Conservation (phyloP, 2,888 invertebrate species). For the Branchipolynoe longqiensis region DNA sequence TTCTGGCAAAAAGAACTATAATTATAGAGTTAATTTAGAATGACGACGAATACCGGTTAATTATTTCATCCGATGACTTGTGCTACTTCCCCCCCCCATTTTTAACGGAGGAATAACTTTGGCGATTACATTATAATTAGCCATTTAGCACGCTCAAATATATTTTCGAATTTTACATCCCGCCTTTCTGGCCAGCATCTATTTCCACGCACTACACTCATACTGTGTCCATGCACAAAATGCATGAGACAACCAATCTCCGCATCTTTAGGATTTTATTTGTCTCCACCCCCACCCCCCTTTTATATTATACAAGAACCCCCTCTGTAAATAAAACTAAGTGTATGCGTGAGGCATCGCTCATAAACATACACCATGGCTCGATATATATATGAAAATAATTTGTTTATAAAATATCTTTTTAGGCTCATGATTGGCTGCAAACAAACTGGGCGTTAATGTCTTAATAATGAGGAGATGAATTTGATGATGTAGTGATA, state of each 20-base stretch:
- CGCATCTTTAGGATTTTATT: not conserved
- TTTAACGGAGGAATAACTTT: too few relatives aligned
- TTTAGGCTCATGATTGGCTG: slow-evolving; percentile 13
- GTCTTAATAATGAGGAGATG: slow-evolving; percentile 38
- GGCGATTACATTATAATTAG: too few relatives aligned
- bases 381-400: too few relatives aligned
- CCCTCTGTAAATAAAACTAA: not conserved
- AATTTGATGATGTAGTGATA: slow-evolving; percentile 38
- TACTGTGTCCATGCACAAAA: slow-evolving; percentile 41
- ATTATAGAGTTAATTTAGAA: too few relatives aligned
- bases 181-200: not conserved
- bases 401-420: too few relatives aligned
- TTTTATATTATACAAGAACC: not conserved
- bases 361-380: slow-evolving; percentile 5
- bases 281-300: too few relatives aligned
- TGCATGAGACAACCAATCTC: slow-evolving; percentile 27
- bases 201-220: not conserved
- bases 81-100: too few relatives aligned
- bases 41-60: too few relatives aligned
- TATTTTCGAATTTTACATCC: too few relatives aligned
- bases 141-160: too few relatives aligned
- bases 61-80: too few relatives aligned
- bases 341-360: not conserved
- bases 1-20: too few relatives aligned
- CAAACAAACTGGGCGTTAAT: slow-evolving; percentile 23